These are phyloP conservation scores for Pelagia noctiluca DNA, from an alignment of 30 jellyfish, hydroid and myxozoan species.

Conservation along the genomic window DNA sequence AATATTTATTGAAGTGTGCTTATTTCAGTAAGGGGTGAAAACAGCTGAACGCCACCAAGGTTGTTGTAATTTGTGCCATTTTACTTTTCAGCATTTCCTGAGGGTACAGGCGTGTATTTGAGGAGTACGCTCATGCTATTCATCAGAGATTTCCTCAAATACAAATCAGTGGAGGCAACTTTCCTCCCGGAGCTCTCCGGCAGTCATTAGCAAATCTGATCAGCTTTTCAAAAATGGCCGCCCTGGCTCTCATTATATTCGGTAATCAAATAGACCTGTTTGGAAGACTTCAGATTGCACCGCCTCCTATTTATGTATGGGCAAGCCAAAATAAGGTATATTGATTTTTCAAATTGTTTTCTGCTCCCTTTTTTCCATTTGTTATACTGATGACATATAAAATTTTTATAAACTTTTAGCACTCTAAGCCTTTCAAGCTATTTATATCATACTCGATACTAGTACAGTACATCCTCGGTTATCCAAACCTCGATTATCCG, in stretches of 20 bases:
- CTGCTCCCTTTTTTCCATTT: too few species aligned
- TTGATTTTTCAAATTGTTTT: not conserved
- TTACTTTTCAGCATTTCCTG: slow-evolving; percentile 91
- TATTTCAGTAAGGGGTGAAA: too few species aligned
- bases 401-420: too few species aligned
- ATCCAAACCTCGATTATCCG: too few species aligned
- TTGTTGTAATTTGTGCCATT: not conserved
- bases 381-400: too few species aligned
- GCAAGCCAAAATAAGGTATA: slow-evolving; percentile 94
- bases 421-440: too few species aligned
- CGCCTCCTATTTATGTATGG: slow-evolving; percentile 93
- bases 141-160: slow-evolving; percentile 99
- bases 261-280: slow-evolving; percentile 76
- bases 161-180: slow-evolving; percentile 93
- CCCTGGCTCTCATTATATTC: slow-evolving; percentile 71
- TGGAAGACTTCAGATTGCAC: slow-evolving; percentile 74
- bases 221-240: slow-evolving; percentile 76
- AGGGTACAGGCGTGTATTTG: slow-evolving; percentile 99
- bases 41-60: too few species aligned
- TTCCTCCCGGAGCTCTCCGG: slow-evolving; percentile 91
- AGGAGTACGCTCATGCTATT: slow-evolving; percentile 95
- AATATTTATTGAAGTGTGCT: too few species aligned
- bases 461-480: too few species aligned
- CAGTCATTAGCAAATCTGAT: slow-evolving; percentile 75
- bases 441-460: too few species aligned